phyloP scores from a whole-genome alignment of 2,888 invertebrate species.

The Cyaniris semiargus region DNA sequence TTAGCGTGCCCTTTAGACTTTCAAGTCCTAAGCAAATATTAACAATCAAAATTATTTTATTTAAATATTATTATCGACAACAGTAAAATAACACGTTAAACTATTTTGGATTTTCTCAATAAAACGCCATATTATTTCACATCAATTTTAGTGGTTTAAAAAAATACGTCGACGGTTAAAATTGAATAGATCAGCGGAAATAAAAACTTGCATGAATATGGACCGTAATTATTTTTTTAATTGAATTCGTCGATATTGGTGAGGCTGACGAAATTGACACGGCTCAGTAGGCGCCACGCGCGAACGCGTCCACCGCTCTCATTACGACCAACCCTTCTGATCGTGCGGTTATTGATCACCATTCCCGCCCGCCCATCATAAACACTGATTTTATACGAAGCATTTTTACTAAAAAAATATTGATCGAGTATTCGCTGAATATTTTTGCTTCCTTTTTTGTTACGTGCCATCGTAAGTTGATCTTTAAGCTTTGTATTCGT shows the following conservation, averaged over 20 bases:
- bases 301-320: conserved; percentile 69
- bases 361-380: conserved; percentile 45
- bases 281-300: conserved; percentile 68
- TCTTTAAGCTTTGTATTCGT: neutral
- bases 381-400: conserved; percentile 23
- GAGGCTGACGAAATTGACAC: conserved; percentile 65
- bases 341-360: conserved; percentile 63
- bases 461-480: neutral
- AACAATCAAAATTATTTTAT: neutral
- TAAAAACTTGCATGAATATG: conserved; percentile 23
- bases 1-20: neutral
- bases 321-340: conserved; percentile 60
- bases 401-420: conserved; percentile 15
- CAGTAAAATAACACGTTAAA: neutral
- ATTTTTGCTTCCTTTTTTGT: neutral
- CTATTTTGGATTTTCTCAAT: neutral
- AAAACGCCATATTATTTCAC: neutral
- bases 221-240: conserved; percentile 25
- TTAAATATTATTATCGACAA: neutral
- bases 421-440: conserved; percentile 4
- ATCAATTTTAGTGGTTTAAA: conserved; percentile 13
- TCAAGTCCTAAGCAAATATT: neutral
- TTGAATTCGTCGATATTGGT: conserved; percentile 44
- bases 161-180: neutral
- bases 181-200: neutral